Conservation (phyloP, 2,113 vertebrate species). For the Nettapus auritus region DNA sequence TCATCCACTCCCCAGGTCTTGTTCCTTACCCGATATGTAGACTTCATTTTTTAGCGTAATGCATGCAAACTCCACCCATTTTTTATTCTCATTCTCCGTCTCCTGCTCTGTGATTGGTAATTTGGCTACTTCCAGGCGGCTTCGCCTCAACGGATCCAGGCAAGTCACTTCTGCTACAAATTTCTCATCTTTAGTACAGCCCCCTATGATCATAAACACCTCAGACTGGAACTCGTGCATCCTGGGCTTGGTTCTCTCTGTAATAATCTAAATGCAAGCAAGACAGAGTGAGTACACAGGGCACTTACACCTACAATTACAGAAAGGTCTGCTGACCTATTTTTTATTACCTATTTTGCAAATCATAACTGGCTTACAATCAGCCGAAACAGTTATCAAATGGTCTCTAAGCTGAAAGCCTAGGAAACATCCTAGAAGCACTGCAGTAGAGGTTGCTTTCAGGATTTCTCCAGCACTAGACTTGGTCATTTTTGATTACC, state of each 20-base stretch:
- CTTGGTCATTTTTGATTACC: background rate
- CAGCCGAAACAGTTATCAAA: background rate
- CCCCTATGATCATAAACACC: slow-evolving; percentile 96
- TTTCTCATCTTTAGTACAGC: slow-evolving; percentile 95
- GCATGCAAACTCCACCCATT: slow-evolving; percentile 98
- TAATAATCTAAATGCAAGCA: slow-evolving; percentile 86
- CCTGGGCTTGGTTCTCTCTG: slow-evolving; percentile 94
- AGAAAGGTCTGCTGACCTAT: background rate
- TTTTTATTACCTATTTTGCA: background rate
- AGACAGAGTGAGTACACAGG: slow-evolving; percentile 13
- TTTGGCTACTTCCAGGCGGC: slow-evolving; percentile 94
- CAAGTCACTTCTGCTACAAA: slow-evolving; percentile 96
- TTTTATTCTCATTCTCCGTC: slow-evolving; percentile 87
- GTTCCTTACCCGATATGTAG: slow-evolving; percentile 92
- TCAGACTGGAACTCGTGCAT: slow-evolving; percentile 93
- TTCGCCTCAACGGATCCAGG: slow-evolving; percentile 93
- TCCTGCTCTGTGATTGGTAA: slow-evolving; percentile 90
- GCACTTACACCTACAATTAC: background rate
- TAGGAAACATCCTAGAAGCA: background rate
- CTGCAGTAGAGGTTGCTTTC: background rate
- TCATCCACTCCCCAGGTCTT: background rate
- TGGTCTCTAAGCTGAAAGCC: background rate
- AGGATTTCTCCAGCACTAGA: background rate
- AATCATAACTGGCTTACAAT: background rate
- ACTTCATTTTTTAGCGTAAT: slow-evolving; percentile 95